Evolutionary conservation across 2,113 vertebrate species (phyloP).

Genomic region (Otocyon megalotis): DNA sequence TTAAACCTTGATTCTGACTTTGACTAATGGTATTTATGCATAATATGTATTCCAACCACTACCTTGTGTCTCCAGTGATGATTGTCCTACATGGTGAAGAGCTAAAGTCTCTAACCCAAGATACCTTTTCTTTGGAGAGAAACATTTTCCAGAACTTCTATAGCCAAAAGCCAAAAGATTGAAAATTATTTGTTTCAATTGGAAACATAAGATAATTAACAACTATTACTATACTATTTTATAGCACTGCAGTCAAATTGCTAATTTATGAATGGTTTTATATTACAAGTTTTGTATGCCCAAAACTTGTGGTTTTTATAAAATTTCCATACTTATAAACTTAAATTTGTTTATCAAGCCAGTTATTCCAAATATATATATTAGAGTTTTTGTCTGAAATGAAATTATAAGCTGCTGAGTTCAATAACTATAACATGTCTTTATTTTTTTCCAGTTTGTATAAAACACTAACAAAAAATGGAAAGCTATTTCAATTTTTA

Average conservation of each 20-base stretch:
- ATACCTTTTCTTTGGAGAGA: not conserved
- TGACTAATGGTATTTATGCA: not conserved
- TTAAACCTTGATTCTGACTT: not conserved
- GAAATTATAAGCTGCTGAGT: not conserved
- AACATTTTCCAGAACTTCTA: not conserved
- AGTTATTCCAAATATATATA: not conserved
- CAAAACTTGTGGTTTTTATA: not conserved
- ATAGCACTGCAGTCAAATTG: not conserved
- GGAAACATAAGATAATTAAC: conserved; percentile 13
- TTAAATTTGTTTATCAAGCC: not conserved
- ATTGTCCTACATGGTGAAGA: not conserved
- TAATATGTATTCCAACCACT: not conserved
- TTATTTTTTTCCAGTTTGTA: not conserved
- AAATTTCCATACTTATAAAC: not conserved
- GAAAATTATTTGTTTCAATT: conserved; percentile 23
- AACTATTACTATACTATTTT: not conserved
- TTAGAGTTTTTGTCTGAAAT: conserved; percentile 55
- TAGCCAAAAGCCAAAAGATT: not conserved
- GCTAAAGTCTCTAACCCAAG: not conserved
- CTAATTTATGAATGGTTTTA: not conserved
- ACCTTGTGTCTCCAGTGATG: not conserved
- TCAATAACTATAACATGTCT: not conserved
- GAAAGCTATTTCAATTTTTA: conserved; percentile 25
- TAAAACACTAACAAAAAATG: not conserved
- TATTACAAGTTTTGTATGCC: not conserved